A percentile compares a stretch with the other conserved stretches of the same genome.
Evolutionary conservation across 1,140 invertebrate genomes (phyloP).

Genomic region (Brachionus sp.): DNA sequence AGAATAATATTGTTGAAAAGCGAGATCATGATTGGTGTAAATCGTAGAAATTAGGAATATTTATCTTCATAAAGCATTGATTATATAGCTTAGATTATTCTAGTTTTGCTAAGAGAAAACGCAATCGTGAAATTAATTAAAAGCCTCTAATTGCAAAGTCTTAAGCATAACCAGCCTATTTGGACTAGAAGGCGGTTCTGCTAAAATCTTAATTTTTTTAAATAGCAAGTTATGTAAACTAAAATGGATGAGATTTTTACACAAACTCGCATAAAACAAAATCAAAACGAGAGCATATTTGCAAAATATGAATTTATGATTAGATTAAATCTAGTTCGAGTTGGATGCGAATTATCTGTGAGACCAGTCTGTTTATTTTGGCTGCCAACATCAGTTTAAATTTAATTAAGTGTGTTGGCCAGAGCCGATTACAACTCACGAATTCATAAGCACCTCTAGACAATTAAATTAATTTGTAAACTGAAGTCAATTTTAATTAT

Average conservation of each 20-base stretch:
- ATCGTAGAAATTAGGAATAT: conserved; percentile 12
- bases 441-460: background rate
- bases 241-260: background rate
- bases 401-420: background rate
- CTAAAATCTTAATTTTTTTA: background rate
- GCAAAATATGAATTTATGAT: background rate
- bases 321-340: background rate
- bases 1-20: background rate
- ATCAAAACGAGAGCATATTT: background rate
- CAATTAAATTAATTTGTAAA: background rate
- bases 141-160: conserved; percentile 1
- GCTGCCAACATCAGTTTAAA: background rate
- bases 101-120: background rate
- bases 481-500: background rate
- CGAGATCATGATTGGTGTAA: conserved; percentile 20
- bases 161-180: conserved; percentile 28
- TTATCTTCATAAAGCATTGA: background rate
- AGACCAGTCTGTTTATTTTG: background rate
- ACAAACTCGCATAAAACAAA: background rate
- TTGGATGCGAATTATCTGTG: background rate
- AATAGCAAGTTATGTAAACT: background rate
- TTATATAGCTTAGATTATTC: background rate
- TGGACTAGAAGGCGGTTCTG: background rate
- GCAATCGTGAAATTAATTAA: conserved; percentile 32
- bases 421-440: background rate